phyloP scores from a whole-genome alignment of 2,113 vertebrate species.

The Oncorhynchus nerka region DNA sequence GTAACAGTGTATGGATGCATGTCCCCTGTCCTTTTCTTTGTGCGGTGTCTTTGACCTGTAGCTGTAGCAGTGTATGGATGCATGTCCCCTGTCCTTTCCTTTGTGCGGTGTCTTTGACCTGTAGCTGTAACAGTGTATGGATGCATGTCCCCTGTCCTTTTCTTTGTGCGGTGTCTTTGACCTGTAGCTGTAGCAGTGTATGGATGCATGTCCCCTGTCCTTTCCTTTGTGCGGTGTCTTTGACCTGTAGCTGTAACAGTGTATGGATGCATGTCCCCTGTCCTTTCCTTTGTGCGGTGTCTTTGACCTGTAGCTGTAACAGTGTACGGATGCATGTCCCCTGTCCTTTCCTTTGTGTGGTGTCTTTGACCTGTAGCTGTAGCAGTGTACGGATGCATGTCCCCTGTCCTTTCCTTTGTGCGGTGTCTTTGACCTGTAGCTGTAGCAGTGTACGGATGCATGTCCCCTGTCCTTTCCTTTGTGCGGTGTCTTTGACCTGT shows the following conservation, averaged over 20 bases:
- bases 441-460: background rate
- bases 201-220: background rate
- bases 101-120: slow-evolving; percentile 10
- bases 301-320: slow-evolving; percentile 1
- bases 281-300: slow-evolving; percentile 2
- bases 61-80: background rate
- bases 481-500: slow-evolving; percentile 9
- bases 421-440: slow-evolving; percentile 9
- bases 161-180: slow-evolving; percentile 8
- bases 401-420: background rate
- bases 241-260: background rate
- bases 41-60: slow-evolving; percentile 10
- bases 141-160: background rate
- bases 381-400: background rate
- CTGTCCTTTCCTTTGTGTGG: background rate
- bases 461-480: background rate
- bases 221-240: slow-evolving; percentile 10
- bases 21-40: background rate
- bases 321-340: background rate
- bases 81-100: background rate
- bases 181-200: slow-evolving; percentile 1
- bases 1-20: background rate
- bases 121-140: background rate
- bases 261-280: background rate
- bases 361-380: slow-evolving; percentile 6